phyloP scores from a whole-genome alignment of 2,888 invertebrate species.

The Lottia gigantea region DNA sequence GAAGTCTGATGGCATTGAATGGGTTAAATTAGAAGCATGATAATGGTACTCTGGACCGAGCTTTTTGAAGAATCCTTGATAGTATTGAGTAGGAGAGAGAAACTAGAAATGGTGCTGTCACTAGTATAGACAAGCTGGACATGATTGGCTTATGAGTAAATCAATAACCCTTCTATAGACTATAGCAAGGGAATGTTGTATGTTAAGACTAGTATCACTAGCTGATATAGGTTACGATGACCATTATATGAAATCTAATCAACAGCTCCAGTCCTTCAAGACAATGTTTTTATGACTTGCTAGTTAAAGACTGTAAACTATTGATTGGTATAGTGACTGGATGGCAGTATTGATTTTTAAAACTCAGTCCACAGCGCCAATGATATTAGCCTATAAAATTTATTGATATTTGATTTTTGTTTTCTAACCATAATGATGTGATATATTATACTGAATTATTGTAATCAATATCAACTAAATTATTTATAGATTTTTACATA shows the following conservation, averaged over 20 bases:
- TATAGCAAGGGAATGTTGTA: too few relatives aligned
- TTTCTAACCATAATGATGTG: conserved; percentile 10
- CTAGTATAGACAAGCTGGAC: conserved; percentile 18
- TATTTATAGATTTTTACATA: conserved; percentile 1
- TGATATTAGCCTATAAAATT: neutral
- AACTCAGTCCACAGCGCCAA: neutral
- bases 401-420: conserved; percentile 1
- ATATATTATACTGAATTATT: neutral
- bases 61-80: too few relatives aligned
- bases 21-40: too few relatives aligned
- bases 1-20: too few relatives aligned
- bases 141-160: conserved; percentile 7
- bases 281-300: neutral
- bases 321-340: neutral
- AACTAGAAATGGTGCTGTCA: neutral
- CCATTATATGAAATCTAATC: too few relatives aligned
- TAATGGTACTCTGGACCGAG: too few relatives aligned
- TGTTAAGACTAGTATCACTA: too few relatives aligned
- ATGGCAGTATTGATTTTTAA: neutral
- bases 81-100: too few relatives aligned
- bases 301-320: neutral
- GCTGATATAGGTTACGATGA: too few relatives aligned
- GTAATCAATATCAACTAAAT: neutral
- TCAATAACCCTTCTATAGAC: neutral
- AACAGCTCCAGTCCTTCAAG: too few relatives aligned